A percentile compares a stretch with the other conserved stretches of the same genome.
Evolutionary conservation across 2,888 invertebrate genomes (phyloP).

Genomic region (Drosophila flavopinicola): DNA sequence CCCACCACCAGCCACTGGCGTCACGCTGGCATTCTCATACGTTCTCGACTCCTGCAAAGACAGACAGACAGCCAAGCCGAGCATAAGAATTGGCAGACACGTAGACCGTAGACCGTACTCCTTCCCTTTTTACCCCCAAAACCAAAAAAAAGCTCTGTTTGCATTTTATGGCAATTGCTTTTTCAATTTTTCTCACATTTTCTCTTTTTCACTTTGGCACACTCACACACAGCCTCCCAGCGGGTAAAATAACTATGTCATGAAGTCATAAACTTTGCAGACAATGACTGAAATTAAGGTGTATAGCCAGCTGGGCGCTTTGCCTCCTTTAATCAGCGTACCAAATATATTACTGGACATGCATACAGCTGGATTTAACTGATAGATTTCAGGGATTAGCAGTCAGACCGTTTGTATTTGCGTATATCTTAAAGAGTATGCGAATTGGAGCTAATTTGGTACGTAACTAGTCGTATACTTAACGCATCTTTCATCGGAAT

Average conservation of each 20-base stretch:
- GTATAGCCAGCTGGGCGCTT: conserved; percentile 7
- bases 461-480: no score
- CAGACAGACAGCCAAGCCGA: conserved; percentile 20
- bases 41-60: conserved; percentile 83
- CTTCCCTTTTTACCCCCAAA: background rate
- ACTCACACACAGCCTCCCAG: conserved; percentile 17
- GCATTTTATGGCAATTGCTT: conserved; percentile 53
- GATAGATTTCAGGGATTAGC: background rate
- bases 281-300: conserved; percentile 28
- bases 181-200: conserved; percentile 49
- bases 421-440: background rate
- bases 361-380: background rate
- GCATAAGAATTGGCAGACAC: conserved; percentile 30
- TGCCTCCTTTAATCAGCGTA: background rate
- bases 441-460: no score
- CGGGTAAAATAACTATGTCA: conserved; percentile 42
- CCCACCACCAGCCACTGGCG: conserved; percentile 42
- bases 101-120: conserved; percentile 7
- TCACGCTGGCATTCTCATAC: conserved; percentile 82
- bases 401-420: no score
- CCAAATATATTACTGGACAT: background rate
- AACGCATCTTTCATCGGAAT: no score
- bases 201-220: no score
- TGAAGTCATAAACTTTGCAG: conserved; percentile 45
- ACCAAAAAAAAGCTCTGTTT: conserved; percentile 26